These are phyloP conservation scores for Netelia virgata DNA, from an alignment of 2,888 invertebrate species.

Conservation along the genomic window DNA sequence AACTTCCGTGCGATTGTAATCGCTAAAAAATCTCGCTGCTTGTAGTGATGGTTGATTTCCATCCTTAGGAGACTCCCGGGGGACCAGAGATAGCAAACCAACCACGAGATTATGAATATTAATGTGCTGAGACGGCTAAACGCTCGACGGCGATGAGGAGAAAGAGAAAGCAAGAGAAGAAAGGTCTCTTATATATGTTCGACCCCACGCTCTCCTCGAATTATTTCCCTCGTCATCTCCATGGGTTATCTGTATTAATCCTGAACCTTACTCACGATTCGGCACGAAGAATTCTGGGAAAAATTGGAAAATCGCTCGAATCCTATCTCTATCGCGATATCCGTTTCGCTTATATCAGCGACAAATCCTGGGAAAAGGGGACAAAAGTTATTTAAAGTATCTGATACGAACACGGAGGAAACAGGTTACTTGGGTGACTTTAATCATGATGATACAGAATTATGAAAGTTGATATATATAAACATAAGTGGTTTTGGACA, in stretches of 20 bases:
- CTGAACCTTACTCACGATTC: not conserved
- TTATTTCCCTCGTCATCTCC: conserved; percentile 19
- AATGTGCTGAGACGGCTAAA: conserved; percentile 84
- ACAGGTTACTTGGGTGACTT: too few species aligned
- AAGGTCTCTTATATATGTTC: conserved; percentile 65
- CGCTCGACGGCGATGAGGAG: conserved; percentile 57
- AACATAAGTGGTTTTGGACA: too few species aligned
- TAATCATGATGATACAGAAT: too few species aligned
- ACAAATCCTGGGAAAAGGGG: not conserved
- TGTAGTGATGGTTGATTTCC: conserved; percentile 1
- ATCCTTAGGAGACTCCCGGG: conserved; percentile 6
- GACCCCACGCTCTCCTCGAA: conserved; percentile 71
- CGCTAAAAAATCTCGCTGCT: conserved; percentile 15
- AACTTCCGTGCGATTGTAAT: conserved; percentile 10
- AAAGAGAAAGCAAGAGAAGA: conserved; percentile 71
- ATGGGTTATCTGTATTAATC: conserved; percentile 50
- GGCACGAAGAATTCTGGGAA: not conserved
- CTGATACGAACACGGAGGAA: too few species aligned
- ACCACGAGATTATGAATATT: conserved; percentile 81
- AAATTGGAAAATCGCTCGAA: not conserved
- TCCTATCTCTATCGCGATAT: not conserved
- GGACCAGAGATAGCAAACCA: conserved; percentile 19
- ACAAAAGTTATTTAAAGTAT: too few species aligned
- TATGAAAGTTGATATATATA: too few species aligned
- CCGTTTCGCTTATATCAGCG: not conserved